A percentile compares a stretch with the other conserved stretches of the same genome.
These are phyloP conservation scores for Numenius arquata DNA, from an alignment of 2,113 vertebrate species.

Conservation along the genomic window DNA sequence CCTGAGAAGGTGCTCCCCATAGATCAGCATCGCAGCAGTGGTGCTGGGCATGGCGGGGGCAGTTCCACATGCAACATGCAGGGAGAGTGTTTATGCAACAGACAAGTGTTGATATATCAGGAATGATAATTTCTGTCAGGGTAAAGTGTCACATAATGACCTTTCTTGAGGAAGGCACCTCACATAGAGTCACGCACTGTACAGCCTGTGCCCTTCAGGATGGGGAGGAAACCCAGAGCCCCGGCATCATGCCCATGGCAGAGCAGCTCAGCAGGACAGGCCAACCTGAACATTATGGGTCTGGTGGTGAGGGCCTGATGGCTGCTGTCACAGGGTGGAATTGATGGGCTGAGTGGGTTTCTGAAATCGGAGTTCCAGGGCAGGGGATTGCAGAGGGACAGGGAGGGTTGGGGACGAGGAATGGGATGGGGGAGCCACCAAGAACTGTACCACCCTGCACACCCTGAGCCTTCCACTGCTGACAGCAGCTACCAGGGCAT, in stretches of 20 bases:
- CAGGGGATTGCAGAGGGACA: neutral
- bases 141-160: neutral
- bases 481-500: neutral
- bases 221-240: neutral
- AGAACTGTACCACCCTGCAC: neutral
- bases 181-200: neutral
- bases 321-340: neutral
- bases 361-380: neutral
- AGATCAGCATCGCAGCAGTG: neutral
- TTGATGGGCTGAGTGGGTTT: neutral
- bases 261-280: neutral
- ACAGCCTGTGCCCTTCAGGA: neutral
- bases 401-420: neutral
- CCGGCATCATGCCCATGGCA: accelerated
- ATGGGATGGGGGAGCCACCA: neutral
- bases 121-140: neutral
- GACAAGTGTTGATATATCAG: neutral
- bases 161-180: neutral
- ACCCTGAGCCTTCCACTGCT: neutral
- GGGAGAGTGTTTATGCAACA: neutral
- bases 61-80: neutral
- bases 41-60: accelerated
- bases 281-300: neutral
- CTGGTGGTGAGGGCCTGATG: neutral
- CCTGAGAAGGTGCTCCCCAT: neutral